Evolutionary conservation across 2,113 vertebrate species (phyloP).

Genomic region (Toxotes jaculatrix): DNA sequence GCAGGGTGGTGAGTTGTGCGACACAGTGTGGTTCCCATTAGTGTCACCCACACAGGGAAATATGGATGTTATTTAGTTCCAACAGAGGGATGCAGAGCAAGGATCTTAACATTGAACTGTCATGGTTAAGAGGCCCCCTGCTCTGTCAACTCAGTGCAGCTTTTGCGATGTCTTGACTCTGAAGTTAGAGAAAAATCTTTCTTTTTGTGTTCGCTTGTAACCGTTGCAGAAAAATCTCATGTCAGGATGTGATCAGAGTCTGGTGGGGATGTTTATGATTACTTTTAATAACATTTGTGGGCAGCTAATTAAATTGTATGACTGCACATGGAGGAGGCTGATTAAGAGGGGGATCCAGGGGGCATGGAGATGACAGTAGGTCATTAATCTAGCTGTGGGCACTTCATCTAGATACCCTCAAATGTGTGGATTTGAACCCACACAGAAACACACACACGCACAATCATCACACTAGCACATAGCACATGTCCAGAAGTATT

Average conservation of each 20-base stretch:
- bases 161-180: constrained; percentile 34
- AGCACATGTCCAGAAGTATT: background rate
- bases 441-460: background rate
- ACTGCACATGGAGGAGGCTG: constrained; percentile 57
- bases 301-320: constrained; percentile 73
- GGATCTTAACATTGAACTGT: constrained; percentile 62
- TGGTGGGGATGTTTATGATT: constrained; percentile 57
- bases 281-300: constrained; percentile 67
- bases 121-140: constrained; percentile 59
- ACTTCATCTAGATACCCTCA: constrained; percentile 41
- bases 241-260: constrained; percentile 42
- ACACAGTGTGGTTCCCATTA: constrained; percentile 76
- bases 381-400: constrained; percentile 58
- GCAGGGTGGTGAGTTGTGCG: constrained; percentile 51
- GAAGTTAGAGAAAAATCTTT: background rate
- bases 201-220: constrained; percentile 2
- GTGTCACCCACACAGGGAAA: constrained; percentile 72
- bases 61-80: constrained; percentile 75
- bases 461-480: background rate
- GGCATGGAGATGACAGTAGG: constrained; percentile 59
- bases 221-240: background rate
- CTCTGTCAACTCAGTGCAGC: constrained; percentile 17
- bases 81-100: constrained; percentile 31
- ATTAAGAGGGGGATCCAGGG: constrained; percentile 58
- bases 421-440: constrained; percentile 42